Evolutionary conservation across 1,140 invertebrate species (phyloP).

Genomic region (Conopomorpha cramerella): DNA sequence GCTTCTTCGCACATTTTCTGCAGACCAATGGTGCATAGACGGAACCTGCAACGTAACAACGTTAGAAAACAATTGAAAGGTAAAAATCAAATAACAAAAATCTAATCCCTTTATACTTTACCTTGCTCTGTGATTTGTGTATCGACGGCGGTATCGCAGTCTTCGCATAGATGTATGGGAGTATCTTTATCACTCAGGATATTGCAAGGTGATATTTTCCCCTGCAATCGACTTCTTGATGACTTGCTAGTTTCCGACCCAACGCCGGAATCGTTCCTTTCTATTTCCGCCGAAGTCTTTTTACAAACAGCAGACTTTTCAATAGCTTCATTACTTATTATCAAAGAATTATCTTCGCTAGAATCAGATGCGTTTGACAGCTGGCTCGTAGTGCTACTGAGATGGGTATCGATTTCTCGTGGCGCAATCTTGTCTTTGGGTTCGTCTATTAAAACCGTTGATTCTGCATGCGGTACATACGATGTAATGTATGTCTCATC

Average conservation of each 20-base stretch:
- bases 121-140: constrained; percentile 69
- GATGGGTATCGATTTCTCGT: constrained; percentile 53
- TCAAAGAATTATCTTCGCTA: constrained; percentile 70
- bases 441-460: constrained; percentile 58
- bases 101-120: too few species aligned
- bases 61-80: too few species aligned
- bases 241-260: constrained; percentile 90
- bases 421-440: constrained; percentile 60
- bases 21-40: constrained; percentile 82
- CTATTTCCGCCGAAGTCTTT: constrained; percentile 70
- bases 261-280: constrained; percentile 91
- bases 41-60: constrained; percentile 64
- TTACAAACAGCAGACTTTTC: constrained; percentile 57
- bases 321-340: constrained; percentile 60
- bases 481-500: constrained; percentile 65
- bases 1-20: constrained; percentile 83
- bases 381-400: constrained; percentile 63
- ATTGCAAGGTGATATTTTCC: constrained; percentile 46
- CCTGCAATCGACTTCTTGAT: constrained; percentile 74
- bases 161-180: constrained; percentile 71
- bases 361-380: constrained; percentile 68
- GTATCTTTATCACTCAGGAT: constrained; percentile 43
- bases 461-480: constrained; percentile 59
- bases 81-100: too few species aligned
- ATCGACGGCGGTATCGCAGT: constrained; percentile 76